Base-by-base conservation (phyloP, 1,140 invertebrate genomes). In the Argopecten irradians region DNA sequence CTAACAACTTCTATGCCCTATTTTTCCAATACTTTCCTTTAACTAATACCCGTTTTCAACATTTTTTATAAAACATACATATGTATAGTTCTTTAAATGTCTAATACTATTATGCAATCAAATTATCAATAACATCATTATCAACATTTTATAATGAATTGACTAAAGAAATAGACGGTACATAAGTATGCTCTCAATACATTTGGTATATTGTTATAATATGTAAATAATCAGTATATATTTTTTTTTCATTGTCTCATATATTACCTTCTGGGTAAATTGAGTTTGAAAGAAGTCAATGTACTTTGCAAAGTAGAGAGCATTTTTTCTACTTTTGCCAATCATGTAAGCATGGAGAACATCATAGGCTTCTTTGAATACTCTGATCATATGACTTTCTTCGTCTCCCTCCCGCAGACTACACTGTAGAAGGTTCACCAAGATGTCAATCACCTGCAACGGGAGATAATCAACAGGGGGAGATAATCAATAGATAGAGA, bases 261-360 rank as follows among this genome's bases (percentile, higher is more conserved):
- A 43, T 35, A 16, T 84, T 91, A 94, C 94, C 92, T 94, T 94
- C 89, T 94, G 93, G 39, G 93, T 93, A 86, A 95, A 95, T 87
- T 96, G 95, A 43, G 95, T 95, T 88, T 95, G 94, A 89, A 96
- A 96, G 92, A 96, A 95, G 87, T 95, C 95, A 35, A 96, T 96
- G 88, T 96, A 95, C 91, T 96, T 96, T 83, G 95, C 95, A 87
- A 96, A 95, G 91, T 96, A 96, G 19, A 96, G 92, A 19, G 94
- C 95, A 87, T 96, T 96, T 89, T 96, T 96, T 34, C 95, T 86
- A 86, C 95, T 95, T 86, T 94, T 95, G 14, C 95, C 95, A 46
- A 94, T 94, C 94, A 96, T 95, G 92, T 96, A 96, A 1, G 93
- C 94, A 89, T 95, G 93, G 9, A 95, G 91, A 3, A 95, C 94